Conservation (phyloP, 2,797 vertebrate genomes). For the Miopithecus talapoin region DNA sequence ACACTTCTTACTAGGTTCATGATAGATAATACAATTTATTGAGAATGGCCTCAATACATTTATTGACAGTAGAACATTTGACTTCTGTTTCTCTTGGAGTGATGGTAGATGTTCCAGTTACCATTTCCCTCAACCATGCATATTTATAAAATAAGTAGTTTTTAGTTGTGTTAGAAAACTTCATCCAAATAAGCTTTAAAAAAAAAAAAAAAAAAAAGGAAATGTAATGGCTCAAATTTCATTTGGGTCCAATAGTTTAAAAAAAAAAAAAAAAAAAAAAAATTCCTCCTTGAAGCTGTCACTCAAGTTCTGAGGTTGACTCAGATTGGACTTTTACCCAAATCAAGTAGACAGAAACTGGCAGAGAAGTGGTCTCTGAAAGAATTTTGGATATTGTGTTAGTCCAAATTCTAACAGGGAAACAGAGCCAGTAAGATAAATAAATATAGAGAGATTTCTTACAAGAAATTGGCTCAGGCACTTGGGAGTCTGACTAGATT, state of each 20-base stretch:
- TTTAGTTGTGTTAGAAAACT: neutral
- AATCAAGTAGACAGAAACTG: neutral
- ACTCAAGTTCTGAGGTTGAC: neutral
- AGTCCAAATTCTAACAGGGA: neutral
- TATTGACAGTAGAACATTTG: neutral
- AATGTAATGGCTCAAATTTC: neutral
- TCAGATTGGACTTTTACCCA: neutral
- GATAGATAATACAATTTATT: neutral
- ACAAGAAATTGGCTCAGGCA: neutral
- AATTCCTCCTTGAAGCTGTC: neutral
- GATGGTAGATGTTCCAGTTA: neutral
- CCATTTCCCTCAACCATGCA: neutral
- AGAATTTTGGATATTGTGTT: neutral
- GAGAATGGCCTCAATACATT: neutral
- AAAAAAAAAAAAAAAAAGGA: neutral
- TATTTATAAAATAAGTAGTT: neutral
- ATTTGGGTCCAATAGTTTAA: neutral
- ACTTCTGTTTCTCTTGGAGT: neutral
- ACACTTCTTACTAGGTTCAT: neutral
- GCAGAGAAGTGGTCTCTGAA: neutral
- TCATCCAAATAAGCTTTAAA: neutral
- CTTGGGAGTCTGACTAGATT: rapidly evolving
- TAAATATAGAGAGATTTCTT: neutral
- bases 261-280: neutral
- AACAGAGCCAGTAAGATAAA: neutral